Conservation (phyloP, 2,888 invertebrate genomes). For the Emmelina monodactyla region DNA sequence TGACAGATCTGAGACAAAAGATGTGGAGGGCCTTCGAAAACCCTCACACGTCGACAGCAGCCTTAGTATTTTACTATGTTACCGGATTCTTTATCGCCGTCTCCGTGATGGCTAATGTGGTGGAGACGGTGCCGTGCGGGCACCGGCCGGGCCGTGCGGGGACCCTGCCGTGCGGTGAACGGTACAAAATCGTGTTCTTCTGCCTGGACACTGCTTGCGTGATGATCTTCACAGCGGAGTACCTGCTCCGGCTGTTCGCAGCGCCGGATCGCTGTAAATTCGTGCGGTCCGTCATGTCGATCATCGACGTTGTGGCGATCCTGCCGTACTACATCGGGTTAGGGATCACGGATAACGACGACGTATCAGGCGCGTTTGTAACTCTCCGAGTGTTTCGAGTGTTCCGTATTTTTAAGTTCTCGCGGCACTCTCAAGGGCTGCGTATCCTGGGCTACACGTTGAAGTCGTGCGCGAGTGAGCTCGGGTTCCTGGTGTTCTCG, state of each 20-base stretch:
- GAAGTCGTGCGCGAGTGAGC: constrained; percentile 98
- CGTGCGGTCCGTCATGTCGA: constrained; percentile 97
- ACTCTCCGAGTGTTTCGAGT: constrained; percentile 98
- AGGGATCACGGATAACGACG: constrained; percentile 97
- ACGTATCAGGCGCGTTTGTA: constrained; percentile 98
- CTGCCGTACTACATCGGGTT: constrained; percentile 98
- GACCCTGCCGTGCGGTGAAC: constrained; percentile 93
- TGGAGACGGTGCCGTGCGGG: constrained; percentile 96
- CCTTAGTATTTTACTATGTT: constrained; percentile 99
- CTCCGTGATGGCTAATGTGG: constrained; percentile 98
- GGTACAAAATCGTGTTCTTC: constrained; percentile 98
- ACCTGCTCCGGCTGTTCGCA: constrained; percentile 92
- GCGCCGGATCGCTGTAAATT: constrained; percentile 99
- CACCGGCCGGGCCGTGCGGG: constrained; percentile 86
- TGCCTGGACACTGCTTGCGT: constrained; percentile 99
- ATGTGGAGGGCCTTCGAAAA: constrained; percentile 99
- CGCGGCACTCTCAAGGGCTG: constrained; percentile 97
- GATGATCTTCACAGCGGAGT: constrained; percentile 99
- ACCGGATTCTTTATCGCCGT: constrained; percentile 99
- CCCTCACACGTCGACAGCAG: constrained; percentile 97
- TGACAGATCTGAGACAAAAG: constrained; percentile 89
- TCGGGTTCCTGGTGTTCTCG: constrained; percentile 99
- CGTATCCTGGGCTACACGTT: constrained; percentile 98
- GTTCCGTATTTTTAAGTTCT: constrained; percentile 99
- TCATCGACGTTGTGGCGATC: constrained; percentile 99